Evolutionary conservation across 2,113 vertebrate genomes (phyloP).

Genomic region (Coptodon rendalli): DNA sequence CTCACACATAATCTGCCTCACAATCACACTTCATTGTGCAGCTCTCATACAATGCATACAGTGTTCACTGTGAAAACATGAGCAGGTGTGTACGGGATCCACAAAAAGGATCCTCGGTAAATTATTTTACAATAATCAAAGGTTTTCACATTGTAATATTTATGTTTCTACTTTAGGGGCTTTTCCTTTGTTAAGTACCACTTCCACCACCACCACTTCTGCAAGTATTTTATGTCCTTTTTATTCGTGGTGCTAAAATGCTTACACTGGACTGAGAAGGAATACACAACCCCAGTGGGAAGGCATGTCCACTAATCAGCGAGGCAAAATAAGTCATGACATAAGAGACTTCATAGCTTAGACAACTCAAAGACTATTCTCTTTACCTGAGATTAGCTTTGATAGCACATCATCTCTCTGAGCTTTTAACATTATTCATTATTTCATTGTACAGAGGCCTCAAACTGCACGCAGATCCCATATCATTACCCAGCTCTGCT

Average conservation of each 20-base stretch:
- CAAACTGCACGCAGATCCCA: neutral
- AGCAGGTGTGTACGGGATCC: neutral
- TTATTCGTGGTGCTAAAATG: neutral
- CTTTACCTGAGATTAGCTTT: conserved; percentile 24
- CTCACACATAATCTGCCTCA: conserved; percentile 59
- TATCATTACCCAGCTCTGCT: neutral
- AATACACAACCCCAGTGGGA: neutral
- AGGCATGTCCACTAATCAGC: neutral
- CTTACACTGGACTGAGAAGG: neutral
- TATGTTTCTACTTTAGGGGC: neutral
- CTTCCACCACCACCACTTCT: neutral
- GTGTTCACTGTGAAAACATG: neutral
- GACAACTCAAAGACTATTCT: conserved; percentile 31
- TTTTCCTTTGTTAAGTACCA: neutral
- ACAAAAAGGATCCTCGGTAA: neutral
- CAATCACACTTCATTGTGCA: conserved; percentile 47
- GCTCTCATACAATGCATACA: conserved; percentile 12
- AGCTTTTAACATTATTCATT: conserved; percentile 55
- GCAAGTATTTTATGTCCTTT: neutral
- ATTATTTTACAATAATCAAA: neutral
- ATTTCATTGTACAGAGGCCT: neutral
- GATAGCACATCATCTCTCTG: conserved; percentile 17
- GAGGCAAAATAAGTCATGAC: neutral
- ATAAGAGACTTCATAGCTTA: neutral
- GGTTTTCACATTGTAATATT: neutral